Percentiles rank a stretch among this genome's conserved stretches.
phyloP scores from a whole-genome alignment of 92 coral and sea anemone species.

The Porites divaricata region DNA sequence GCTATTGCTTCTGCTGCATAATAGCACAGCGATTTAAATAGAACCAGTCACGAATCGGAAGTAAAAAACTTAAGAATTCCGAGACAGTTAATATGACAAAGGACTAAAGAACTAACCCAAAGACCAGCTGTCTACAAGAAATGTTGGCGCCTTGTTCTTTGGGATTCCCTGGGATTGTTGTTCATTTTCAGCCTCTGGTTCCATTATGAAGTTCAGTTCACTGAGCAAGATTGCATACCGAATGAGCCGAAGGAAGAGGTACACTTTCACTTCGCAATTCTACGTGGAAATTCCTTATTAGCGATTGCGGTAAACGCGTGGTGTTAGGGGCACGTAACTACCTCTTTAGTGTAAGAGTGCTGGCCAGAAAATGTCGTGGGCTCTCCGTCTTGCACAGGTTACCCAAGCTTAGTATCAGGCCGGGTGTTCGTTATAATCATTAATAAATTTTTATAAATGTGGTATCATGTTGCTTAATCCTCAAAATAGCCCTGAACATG shows the following conservation, averaged over 20 bases:
- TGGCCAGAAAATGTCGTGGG: background rate
- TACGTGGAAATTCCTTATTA: constrained; percentile 54
- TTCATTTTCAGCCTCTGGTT: constrained; percentile 15
- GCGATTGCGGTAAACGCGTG: background rate
- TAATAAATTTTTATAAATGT: too few species aligned
- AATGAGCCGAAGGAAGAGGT: too few species aligned
- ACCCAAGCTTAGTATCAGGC: too few species aligned
- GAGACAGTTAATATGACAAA: background rate
- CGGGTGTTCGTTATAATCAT: too few species aligned
- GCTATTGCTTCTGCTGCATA: too few species aligned
- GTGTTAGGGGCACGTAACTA: too few species aligned
- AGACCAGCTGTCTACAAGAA: constrained; percentile 47
- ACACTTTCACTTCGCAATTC: background rate
- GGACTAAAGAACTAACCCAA: constrained; percentile 42
- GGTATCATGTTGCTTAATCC: too few species aligned
- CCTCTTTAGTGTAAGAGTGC: background rate
- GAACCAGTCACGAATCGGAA: background rate
- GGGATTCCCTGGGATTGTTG: constrained; percentile 14
- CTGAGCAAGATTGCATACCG: constrained; percentile 2
- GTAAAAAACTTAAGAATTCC: too few species aligned
- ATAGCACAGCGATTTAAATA: too few species aligned
- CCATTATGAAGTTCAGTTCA: constrained; percentile 36
- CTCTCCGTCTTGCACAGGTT: background rate
- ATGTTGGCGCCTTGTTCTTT: constrained; percentile 62
- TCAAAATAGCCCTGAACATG: too few species aligned